Conservation (phyloP, 2,888 invertebrate species). For the Choristoneura rosaceana region DNA sequence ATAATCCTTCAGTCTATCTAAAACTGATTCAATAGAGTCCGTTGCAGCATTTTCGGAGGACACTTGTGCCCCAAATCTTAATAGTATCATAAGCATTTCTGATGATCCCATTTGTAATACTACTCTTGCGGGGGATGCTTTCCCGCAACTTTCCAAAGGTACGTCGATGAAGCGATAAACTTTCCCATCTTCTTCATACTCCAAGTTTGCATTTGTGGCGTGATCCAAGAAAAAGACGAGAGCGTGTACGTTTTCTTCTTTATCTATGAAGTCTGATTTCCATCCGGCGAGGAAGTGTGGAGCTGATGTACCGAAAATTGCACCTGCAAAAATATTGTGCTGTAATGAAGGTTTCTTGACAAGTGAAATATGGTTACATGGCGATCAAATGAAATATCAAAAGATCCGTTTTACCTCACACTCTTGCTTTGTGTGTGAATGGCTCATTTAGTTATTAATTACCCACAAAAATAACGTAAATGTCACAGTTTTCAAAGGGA, state of each 20-base stretch:
- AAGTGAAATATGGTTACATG: no score
- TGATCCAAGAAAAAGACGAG: slow-evolving; percentile 92
- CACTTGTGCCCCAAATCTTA: slow-evolving; percentile 89
- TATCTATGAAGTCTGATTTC: slow-evolving; percentile 93
- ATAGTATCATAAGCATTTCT: slow-evolving; percentile 90
- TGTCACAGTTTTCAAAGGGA: no score
- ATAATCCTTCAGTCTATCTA: slow-evolving; percentile 88
- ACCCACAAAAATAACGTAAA: no score
- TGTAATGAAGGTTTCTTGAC: not conserved
- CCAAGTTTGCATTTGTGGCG: slow-evolving; percentile 88
- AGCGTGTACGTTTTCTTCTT: slow-evolving; percentile 92
- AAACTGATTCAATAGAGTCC: slow-evolving; percentile 87
- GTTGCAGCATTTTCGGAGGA: slow-evolving; percentile 85
- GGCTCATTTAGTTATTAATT: no score
- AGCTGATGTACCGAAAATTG: slow-evolving; percentile 92
- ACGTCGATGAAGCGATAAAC: slow-evolving; percentile 89
- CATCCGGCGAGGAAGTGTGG: slow-evolving; percentile 94
- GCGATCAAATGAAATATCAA: no score
- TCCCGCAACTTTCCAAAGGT: slow-evolving; percentile 93
- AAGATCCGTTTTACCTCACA: no score
- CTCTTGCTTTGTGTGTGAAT: no score
- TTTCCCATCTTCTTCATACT: slow-evolving; percentile 76
- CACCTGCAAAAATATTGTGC: slow-evolving; percentile 85
- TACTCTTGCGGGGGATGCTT: slow-evolving; percentile 89
- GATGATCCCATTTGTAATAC: slow-evolving; percentile 90